A percentile compares a stretch with the other conserved stretches of the same genome.
phyloP scores from a whole-genome alignment of 2,888 invertebrate genomes.

The Toxonevra muliebris region DNA sequence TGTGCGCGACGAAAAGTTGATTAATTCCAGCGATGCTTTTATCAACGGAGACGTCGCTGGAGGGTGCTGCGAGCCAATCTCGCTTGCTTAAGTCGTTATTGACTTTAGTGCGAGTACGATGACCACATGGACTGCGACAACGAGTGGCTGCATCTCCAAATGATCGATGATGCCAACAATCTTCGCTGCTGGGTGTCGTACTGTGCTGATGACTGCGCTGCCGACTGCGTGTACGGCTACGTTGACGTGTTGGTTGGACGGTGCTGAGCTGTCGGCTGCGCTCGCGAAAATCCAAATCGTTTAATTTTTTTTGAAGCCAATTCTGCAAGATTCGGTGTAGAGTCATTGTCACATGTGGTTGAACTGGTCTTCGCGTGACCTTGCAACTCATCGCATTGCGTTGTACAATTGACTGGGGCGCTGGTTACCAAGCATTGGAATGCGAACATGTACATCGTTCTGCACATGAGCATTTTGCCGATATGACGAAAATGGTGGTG shows the following conservation, averaged over 20 bases:
- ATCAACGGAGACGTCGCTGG: too few relatives aligned
- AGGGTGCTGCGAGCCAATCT: neutral
- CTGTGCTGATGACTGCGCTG: too few relatives aligned
- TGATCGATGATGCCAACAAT: neutral
- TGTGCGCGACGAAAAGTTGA: neutral
- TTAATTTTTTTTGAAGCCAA: neutral
- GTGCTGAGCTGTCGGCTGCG: neutral
- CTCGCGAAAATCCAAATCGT: neutral
- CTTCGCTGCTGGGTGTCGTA: neutral
- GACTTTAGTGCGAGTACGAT: neutral
- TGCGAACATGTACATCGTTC: too few relatives aligned
- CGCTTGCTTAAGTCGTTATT: neutral
- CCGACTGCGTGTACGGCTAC: neutral
- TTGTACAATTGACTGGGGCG: conserved; percentile 1
- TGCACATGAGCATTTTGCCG: too few relatives aligned
- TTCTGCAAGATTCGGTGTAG: too few relatives aligned
- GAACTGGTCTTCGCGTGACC: neutral
- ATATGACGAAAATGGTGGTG: too few relatives aligned
- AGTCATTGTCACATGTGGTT: too few relatives aligned
- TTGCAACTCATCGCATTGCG: neutral
- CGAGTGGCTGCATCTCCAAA: neutral
- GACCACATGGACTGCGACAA: neutral
- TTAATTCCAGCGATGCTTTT: neutral
- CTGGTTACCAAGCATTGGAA: neutral
- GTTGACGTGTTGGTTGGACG: neutral